Conservation (phyloP, 2,113 vertebrate species). For the Equus quagga region DNA sequence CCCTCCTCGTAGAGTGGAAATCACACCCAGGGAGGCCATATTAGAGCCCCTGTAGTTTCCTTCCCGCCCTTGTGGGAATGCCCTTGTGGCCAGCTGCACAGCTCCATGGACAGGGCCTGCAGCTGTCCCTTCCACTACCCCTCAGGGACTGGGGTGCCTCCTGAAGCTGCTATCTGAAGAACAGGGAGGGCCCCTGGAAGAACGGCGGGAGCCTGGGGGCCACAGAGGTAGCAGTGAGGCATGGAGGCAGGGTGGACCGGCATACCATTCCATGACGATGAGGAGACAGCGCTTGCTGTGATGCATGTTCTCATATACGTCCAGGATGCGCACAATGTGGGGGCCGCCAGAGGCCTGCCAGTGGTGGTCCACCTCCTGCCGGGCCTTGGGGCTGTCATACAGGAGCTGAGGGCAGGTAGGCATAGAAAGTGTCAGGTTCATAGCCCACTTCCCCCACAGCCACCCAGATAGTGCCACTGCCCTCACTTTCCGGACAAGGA, state of each 20-base stretch:
- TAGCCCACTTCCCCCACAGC: background rate
- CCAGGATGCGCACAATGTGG: slow-evolving; percentile 93
- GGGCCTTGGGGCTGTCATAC: slow-evolving; percentile 95
- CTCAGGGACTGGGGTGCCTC: background rate
- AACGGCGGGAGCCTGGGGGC: background rate
- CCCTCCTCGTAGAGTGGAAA: background rate
- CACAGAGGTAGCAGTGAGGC: background rate
- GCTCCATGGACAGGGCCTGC: background rate
- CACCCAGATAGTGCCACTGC: background rate
- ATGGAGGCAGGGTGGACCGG: background rate
- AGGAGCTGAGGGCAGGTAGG: slow-evolving; percentile 88
- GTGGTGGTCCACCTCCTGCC: slow-evolving; percentile 96
- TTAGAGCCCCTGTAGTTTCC: background rate
- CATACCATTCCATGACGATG: slow-evolving; percentile 99
- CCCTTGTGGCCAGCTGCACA: background rate
- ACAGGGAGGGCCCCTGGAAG: background rate
- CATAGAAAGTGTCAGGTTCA: background rate
- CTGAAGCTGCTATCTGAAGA: background rate
- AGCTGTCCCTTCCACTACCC: background rate
- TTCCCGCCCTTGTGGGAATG: background rate
- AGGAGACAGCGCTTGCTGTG: slow-evolving; percentile 97
- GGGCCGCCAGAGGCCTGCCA: slow-evolving; percentile 94
- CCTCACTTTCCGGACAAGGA: background rate
- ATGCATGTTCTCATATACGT: slow-evolving; percentile 98
- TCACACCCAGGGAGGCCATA: background rate